Evolutionary conservation across 2,888 invertebrate species (phyloP).

Genomic region (Lacanobia wlatinum): DNA sequence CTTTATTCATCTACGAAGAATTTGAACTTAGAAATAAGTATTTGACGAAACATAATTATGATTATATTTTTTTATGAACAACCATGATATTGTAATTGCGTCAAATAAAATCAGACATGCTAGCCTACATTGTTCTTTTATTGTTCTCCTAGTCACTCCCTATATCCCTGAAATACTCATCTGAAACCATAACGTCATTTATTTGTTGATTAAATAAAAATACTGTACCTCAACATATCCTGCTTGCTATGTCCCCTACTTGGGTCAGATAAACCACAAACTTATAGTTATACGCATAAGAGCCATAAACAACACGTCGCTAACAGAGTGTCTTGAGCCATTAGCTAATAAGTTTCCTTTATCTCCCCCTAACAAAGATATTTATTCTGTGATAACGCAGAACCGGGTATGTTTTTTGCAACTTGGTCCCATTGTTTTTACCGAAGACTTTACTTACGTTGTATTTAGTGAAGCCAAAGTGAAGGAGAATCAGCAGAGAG

Average conservation of each 20-base stretch:
- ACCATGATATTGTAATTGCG: no score
- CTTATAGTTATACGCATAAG: not conserved
- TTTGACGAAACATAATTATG: no score
- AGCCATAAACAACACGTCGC: constrained; percentile 13
- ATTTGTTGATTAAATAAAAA: constrained; percentile 4
- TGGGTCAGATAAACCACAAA: constrained; percentile 4
- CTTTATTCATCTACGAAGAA: no score
- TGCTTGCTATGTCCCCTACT: not conserved
- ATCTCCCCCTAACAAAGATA: constrained; percentile 6
- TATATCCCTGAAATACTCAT: not conserved
- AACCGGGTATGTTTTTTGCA: not conserved
- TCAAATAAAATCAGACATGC: no score
- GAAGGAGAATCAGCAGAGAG: no score
- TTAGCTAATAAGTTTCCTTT: constrained; percentile 46
- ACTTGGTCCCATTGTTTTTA: not conserved
- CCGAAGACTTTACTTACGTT: not conserved
- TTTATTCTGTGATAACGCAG: constrained; percentile 14
- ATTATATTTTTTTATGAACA: no score
- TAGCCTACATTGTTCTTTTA: no score
- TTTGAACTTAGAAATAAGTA: no score
- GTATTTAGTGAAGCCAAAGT: not conserved
- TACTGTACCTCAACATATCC: not conserved
- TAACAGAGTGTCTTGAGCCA: constrained; percentile 19
- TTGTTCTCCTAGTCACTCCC: no score
- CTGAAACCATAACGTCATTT: constrained; percentile 12